Evolutionary conservation across 1,140 invertebrate species (phyloP), one percentile per base, ranked within the genome.

Genomic region (Propsilocerus akamusi): DNA sequence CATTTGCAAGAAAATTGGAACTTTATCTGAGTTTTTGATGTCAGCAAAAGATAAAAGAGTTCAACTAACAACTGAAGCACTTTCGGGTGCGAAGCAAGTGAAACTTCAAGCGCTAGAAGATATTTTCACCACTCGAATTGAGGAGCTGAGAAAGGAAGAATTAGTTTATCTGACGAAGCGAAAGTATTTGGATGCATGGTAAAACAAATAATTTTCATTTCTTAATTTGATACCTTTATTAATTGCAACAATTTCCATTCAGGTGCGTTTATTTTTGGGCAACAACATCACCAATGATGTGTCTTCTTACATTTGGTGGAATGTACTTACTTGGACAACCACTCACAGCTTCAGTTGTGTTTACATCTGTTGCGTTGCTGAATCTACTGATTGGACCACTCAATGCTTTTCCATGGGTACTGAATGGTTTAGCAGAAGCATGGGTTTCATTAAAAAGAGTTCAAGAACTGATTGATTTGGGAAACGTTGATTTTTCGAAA

Each of bases 211-310:
- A n/a, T n/a, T n/a, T n/a, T n/a, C n/a, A n/a, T n/a, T n/a, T n/a
- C n/a, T n/a, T n/a, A n/a, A n/a, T n/a, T n/a, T n/a, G n/a, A n/a
- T n/a, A n/a, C n/a, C n/a, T n/a, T n/a, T n/a, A n/a, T n/a, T n/a
- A n/a, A n/a, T n/a, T n/a, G n/a, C n/a, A n/a, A n/a, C n/a, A n/a
- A n/a, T n/a, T n/a, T n/a, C n/a, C n/a, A n/a, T n/a, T n/a, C n/a
- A n/a, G n/a, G 46, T 99, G 95, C 70, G 96, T 98, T 2, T 97
- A 92, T 64, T 90, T 99, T 64, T 99, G 96, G 96, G 96, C 95
- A 1, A 94, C 91, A 6, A 97, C 95, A n/a, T 95, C 95, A 0
- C 86, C 97, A 41, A 59, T 97, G 2, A 94, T 99, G 53, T 84
- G 91, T 2, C 79, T 96, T 49, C 69, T 95, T 2, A 97, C 93